Base-by-base conservation (phyloP, 1,140 invertebrate species). In the Periplaneta americana region DNA sequence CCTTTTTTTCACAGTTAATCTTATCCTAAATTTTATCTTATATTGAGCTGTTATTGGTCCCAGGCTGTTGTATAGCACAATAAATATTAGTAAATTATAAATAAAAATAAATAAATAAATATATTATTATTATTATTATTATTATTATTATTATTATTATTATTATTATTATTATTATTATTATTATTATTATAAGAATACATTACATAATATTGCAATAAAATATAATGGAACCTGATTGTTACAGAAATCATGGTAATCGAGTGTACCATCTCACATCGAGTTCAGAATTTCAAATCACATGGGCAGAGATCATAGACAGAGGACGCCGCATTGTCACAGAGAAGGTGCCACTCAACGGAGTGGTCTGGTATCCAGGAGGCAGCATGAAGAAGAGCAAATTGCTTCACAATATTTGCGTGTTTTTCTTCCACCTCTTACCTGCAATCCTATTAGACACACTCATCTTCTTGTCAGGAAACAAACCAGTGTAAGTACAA, bases 301-400 rank as follows among this genome's bases (percentile, higher is more conserved):
- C 96, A 80, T 93, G 94, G 94, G 88, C 92, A 85, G 91, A 98
- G 92, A 93, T 98, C 88, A 92, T 96, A 86, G 91, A 96, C 84
- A 87, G 97, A 86, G 98, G 97, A 84, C 90, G 95, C 88, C 91
- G 91, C 85, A 91, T 95, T 57, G 93, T 95, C 31, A 90, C 93
- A 84, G 92, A 91, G 82, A 89, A 91, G 85, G 91, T 96, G 78
- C 95, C 95, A 0, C 87, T 96, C 0, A 96, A 96, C 83, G 92
- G 92, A 11, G 92, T 95, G 1, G 93, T 93, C n/a, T 96, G 95
- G 95, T 97, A 97, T 88, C 96, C 96, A 0, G 95, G 95, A 37
- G 95, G 96, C 8, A 95, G 93, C 1, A 97, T 98, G 94, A 97
- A 97, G 85, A 93, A 92, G 81, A 94, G 92, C 34, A 91, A 93